Evolutionary conservation across 2,888 invertebrate species (phyloP), one percentile per base, ranked within the genome.

Genomic region (Melipona beecheii): DNA sequence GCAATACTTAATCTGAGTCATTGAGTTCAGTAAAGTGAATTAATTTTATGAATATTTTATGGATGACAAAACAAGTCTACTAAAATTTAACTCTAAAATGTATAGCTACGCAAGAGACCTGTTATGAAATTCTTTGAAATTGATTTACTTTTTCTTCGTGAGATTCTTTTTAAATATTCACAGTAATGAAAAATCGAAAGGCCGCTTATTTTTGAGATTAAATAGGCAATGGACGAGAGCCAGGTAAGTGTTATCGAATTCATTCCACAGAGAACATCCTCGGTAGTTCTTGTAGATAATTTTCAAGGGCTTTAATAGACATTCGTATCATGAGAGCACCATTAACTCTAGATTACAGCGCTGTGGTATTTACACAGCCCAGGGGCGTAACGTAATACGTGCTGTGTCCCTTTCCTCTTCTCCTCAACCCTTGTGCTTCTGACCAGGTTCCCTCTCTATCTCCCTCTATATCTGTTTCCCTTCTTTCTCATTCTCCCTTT

Each of bases 311-410:
- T 86, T 86, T 85, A 78, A 88, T 84, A 86, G 87, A 84, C 83
- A 78, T 83, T 80, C 88, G 86, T 84, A 89, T 89, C 89, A 89
- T 81, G 86, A 87, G 91, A 93, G 91, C 89, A 92, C 92, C 92
- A 92, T 93, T 93, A 93, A 93, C 92, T 92, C 91, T 92, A 92
- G 93, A 93, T 93, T 93, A 93, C 91, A 92, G 89, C 90, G 90
- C 88, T 91, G 89, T 83, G 91, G 91, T 92, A 92, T 93, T 93
- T 93, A 91, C 90, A 87, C 86, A 92, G 90, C 87, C 90, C 89
- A 83, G 88, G 88, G 91, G 91, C 88, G 91, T 88, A 90, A 89
- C 89, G 92, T 92, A 91, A 93, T 91, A 90, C 91, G 88, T 75
- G 83, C 78, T 75, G 82, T 49, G 72, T 79, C 68, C 60, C 78